These are phyloP conservation scores for Saccopteryx leptura DNA, from an alignment of 2,113 vertebrate species.

Conservation along the genomic window DNA sequence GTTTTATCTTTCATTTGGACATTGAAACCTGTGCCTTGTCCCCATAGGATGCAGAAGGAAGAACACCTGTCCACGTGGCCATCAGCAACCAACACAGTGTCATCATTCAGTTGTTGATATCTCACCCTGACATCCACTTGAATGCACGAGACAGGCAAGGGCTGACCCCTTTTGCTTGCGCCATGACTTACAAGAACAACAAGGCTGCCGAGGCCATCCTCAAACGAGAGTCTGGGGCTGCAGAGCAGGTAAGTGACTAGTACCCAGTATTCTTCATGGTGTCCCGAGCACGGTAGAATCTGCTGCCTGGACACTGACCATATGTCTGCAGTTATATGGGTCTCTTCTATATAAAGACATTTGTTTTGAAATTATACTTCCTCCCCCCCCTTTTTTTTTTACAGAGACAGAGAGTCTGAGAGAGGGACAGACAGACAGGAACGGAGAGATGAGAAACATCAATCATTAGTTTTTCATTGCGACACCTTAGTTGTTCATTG, in stretches of 20 bases:
- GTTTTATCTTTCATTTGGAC: not conserved
- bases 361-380: not conserved
- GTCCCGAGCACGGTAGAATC: no score
- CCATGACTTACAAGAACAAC: conserved; percentile 99
- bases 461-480: no score
- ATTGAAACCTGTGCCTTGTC: not conserved
- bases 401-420: no score
- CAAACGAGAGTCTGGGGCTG: conserved; percentile 97
- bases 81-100: conserved; percentile 97
- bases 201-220: conserved; percentile 98
- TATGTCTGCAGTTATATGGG: not conserved
- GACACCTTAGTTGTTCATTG: no score
- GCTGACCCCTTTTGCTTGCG: conserved; percentile 98
- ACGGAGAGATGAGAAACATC: no score
- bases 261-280: rapidly evolving
- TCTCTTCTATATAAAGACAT: not conserved
- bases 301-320: not conserved
- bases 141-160: conserved; percentile 96
- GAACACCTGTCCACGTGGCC: conserved; percentile 96
- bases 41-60: conserved; percentile 96
- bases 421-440: no score
- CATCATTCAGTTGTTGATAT: conserved; percentile 98
- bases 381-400: not conserved
- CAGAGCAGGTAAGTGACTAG: conserved; percentile 93
- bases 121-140: conserved; percentile 96